Evolutionary conservation across 2,888 invertebrate genomes (phyloP), one percentile per base, ranked within the genome.

Genomic region (Ceriagrion tenellum): DNA sequence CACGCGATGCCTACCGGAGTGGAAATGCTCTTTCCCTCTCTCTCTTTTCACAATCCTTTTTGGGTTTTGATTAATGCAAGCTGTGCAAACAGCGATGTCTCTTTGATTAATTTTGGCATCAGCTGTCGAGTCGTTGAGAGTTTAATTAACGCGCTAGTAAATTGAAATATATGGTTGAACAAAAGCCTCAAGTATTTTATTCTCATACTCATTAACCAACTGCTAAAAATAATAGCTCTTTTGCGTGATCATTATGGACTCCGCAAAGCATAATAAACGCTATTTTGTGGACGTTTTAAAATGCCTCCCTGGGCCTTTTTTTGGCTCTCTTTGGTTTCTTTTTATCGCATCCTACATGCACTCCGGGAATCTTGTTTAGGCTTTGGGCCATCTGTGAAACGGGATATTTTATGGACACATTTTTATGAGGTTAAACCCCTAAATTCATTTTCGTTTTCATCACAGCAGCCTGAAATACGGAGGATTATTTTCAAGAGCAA

Each of bases 101-200:
- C 63, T 91, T 35, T n/a, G 63, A 93, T 93, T 63, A 69, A 93
- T 93, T 93, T 81, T n/a, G 69, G n/a, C 40, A 93, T 89, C 89
- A 89, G 89, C 89, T 89, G 89, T 89, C 93, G 93, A 93, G 91
- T 91, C 30, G 91, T 90, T 90, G 90, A 91, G 59, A 91, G 35
- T 59, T 89, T 89, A 89, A 89, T 89, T 89, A 89, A 89, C 55
- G 55, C 55, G 55, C 89, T 89, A 89, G 89, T 55, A 47, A 47
- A 47, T 89, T 89, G 89, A 89, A 89, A 89, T 55, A 47, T 55
- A 55, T 89, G 55, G 55, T 55, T 12, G 47, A 89, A 89, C 55
- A 55, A 89, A 89, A 89, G 47, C 55, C 16, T 23, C 23, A n/a
- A 55, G n/a, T 55, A 89, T 55, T 55, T 89, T 55, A 55, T n/a